phyloP scores from a whole-genome alignment of 2,797 vertebrate genomes.

The Spinus pinus region DNA sequence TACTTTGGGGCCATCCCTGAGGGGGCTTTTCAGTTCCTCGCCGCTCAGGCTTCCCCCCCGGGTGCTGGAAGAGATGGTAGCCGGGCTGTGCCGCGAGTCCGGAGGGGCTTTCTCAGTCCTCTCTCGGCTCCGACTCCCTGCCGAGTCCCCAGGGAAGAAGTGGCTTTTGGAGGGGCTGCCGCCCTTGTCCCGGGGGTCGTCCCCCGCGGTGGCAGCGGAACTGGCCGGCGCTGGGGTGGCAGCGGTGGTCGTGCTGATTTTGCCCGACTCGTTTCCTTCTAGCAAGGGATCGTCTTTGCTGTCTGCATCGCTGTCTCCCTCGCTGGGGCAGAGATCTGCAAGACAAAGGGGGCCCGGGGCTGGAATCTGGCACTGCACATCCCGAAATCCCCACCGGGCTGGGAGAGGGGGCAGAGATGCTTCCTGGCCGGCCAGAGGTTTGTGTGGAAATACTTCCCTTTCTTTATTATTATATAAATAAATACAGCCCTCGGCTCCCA shows the following conservation, averaged over 20 bases:
- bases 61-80: conserved; percentile 91
- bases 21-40: conserved; percentile 83
- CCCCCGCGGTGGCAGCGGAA: background rate
- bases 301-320: conserved; percentile 93
- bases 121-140: conserved; percentile 70
- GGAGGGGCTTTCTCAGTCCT: conserved; percentile 85
- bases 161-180: conserved; percentile 75
- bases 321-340: conserved; percentile 91
- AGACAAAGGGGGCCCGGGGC: background rate
- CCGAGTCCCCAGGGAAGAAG: conserved; percentile 71
- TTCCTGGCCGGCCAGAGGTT: background rate
- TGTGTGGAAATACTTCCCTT: background rate
- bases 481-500: background rate
- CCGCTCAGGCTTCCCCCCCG: conserved; percentile 75
- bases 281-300: conserved; percentile 88
- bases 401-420: background rate
- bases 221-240: conserved; percentile 44
- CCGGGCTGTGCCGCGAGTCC: conserved; percentile 91
- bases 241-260: conserved; percentile 88
- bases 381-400: background rate
- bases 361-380: background rate
- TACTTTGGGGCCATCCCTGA: conserved; percentile 77
- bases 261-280: conserved; percentile 85
- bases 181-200: conserved; percentile 77
- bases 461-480: background rate